Evolutionary conservation across 2,888 invertebrate species (phyloP).

Genomic region (Phyto melanocephala): DNA sequence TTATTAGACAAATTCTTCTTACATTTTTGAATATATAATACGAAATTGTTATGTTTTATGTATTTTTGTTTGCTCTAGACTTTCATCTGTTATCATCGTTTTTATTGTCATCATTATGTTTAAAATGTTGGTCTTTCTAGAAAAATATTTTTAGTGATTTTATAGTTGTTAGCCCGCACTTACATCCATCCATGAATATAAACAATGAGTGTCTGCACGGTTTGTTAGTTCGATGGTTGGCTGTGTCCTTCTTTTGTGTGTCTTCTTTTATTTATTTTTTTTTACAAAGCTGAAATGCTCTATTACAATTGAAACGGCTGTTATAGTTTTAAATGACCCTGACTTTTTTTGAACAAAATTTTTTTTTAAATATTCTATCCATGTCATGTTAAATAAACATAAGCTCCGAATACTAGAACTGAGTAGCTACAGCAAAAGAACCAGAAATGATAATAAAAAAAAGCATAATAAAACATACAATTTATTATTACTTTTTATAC

Average conservation of each 20-base stretch:
- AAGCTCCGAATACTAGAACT: too few relatives aligned
- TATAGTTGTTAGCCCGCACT: background rate
- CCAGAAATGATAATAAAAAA: background rate
- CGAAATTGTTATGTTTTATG: too few relatives aligned
- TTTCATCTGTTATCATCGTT: too few relatives aligned
- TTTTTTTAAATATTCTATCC: slow-evolving; percentile 29
- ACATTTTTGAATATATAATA: too few relatives aligned
- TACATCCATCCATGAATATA: background rate
- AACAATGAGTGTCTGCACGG: background rate
- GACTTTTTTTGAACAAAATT: slow-evolving; percentile 29
- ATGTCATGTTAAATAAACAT: slow-evolving; percentile 17
- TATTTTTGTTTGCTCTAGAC: too few relatives aligned
- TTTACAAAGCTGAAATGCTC: slow-evolving; percentile 5
- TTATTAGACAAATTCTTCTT: too few relatives aligned
- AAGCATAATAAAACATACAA: slow-evolving; percentile 7
- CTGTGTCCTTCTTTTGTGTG: background rate
- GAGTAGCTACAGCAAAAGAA: background rate
- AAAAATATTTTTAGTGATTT: slow-evolving; percentile 33
- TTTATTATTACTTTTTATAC: slow-evolving; percentile 32
- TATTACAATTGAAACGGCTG: slow-evolving; percentile 10
- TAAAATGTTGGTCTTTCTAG: slow-evolving; percentile 3
- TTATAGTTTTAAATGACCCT: slow-evolving; percentile 40
- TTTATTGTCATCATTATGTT: slow-evolving; percentile 10
- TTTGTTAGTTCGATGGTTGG: slow-evolving; percentile 14
- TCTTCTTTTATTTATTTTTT: background rate